These are phyloP conservation scores for Apodemus speciosus DNA, from an alignment of 2,113 vertebrate genomes.

Conservation along the genomic window DNA sequence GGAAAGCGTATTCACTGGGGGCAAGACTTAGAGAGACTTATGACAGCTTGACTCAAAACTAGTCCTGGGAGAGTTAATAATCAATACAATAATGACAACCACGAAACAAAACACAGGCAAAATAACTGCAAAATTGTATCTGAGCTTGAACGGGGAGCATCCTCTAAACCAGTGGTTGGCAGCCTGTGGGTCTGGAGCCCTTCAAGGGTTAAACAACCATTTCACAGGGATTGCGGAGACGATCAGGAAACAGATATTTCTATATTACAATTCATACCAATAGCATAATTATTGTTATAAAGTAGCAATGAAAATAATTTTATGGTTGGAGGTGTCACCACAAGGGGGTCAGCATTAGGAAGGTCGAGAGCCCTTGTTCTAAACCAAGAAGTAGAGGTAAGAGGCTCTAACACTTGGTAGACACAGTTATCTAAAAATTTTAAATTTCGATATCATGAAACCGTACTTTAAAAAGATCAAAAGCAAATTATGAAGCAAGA, in stretches of 20 bases:
- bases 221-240: not conserved
- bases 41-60: not conserved
- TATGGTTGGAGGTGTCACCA: not conserved
- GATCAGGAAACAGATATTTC: not conserved
- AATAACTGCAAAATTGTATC: not conserved
- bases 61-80: not conserved
- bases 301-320: not conserved
- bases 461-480: not conserved
- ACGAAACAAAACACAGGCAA: not conserved
- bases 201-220: not conserved
- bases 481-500: constrained; percentile 29
- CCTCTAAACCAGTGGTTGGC: not conserved
- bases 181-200: not conserved
- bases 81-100: not conserved
- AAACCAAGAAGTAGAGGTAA: not conserved
- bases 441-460: not conserved
- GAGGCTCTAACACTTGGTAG: not conserved
- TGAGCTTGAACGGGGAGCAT: not conserved
- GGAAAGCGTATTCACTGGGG: not conserved
- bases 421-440: not conserved
- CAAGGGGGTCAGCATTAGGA: not conserved
- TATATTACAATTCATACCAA: not conserved
- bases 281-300: not conserved
- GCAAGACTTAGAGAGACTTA: not conserved
- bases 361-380: not conserved